Evolutionary conservation across 2,113 vertebrate genomes (phyloP).

Genomic region (Alectura lathami): DNA sequence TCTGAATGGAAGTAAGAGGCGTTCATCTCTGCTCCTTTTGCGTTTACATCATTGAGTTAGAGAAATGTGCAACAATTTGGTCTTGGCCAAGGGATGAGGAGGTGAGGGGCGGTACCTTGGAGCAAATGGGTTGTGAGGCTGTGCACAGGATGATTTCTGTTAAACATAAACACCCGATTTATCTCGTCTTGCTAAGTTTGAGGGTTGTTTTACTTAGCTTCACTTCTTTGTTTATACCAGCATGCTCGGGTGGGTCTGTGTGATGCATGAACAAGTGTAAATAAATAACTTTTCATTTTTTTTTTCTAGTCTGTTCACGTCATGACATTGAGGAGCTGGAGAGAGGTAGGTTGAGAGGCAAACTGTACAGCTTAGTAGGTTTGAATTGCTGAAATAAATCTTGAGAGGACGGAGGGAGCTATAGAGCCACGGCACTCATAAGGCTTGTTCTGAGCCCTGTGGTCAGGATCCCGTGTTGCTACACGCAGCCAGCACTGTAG

Average conservation of each 20-base stretch:
- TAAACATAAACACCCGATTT: neutral
- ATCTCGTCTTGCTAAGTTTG: neutral
- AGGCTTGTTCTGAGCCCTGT: neutral
- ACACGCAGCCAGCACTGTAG: rapidly evolving
- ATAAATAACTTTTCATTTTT: neutral
- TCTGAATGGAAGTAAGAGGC: neutral
- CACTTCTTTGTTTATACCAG: neutral
- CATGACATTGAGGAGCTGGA: constrained; percentile 92
- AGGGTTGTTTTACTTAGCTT: neutral
- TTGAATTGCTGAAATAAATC: neutral
- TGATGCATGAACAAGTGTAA: neutral
- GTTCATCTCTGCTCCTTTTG: neutral
- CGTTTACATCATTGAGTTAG: neutral
- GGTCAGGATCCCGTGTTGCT: neutral
- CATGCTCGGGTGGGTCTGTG: neutral
- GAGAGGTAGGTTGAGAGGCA: constrained; percentile 83
- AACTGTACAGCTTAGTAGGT: neutral
- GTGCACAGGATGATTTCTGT: neutral
- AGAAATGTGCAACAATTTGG: neutral
- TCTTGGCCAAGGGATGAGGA: neutral
- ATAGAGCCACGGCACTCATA: neutral
- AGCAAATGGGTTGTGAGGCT: neutral
- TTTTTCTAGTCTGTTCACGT: constrained; percentile 90
- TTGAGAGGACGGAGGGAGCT: neutral
- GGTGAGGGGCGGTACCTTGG: neutral